Evolutionary conservation across 2,797 vertebrate species (phyloP), one percentile per base, ranked within the genome.

Genomic region (Characodon lateralis): DNA sequence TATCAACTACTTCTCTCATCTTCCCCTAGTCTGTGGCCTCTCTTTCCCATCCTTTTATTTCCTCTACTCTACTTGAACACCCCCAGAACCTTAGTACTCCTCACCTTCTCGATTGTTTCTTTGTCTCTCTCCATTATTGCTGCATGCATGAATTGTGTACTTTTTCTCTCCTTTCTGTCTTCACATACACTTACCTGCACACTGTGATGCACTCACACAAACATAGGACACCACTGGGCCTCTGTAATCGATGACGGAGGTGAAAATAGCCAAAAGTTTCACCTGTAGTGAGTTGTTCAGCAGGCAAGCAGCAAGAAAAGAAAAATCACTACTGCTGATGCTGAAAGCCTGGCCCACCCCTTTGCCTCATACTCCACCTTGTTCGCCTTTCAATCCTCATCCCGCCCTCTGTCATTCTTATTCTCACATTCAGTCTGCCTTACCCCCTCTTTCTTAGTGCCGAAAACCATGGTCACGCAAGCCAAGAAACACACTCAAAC

Each of bases 1-100:
- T 86, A 85, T 83, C 82, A 88, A 86, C 77, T 79, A 51, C 69
- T 24, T 63, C 35, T 46, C 76, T 74, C 81, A 18, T 76, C 71
- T 7, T 28, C 72, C 74, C 63, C n/a, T 1, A 43, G 81, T 75
- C 82, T 83, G 75, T 79, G 73, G 26, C 81, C 77, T 82, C 56
- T 61, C 31, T 43, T 65, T 69, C 70, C 48, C 5, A 48, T 74
- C 72, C 71, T 50, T n/a, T 83, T 78, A 68, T 73, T 82, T 80
- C 20, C 14, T 65, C 63, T 31, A 26, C 71, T 70, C 31, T 61
- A 53, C 43, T 73, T 35, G 35, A 35, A 35, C 35, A 3, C 35
- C 35, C 35, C n/a, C 56, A n/a, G 46, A 61, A 26, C 58, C 18
- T 20, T 5, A 71, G 6, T 20, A 72, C 56, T 70, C 16, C 26